Percentiles rank a stretch among this genome's conserved stretches.
Evolutionary conservation across 2,888 invertebrate species (phyloP).

Genomic region (Ernsta delagoae): DNA sequence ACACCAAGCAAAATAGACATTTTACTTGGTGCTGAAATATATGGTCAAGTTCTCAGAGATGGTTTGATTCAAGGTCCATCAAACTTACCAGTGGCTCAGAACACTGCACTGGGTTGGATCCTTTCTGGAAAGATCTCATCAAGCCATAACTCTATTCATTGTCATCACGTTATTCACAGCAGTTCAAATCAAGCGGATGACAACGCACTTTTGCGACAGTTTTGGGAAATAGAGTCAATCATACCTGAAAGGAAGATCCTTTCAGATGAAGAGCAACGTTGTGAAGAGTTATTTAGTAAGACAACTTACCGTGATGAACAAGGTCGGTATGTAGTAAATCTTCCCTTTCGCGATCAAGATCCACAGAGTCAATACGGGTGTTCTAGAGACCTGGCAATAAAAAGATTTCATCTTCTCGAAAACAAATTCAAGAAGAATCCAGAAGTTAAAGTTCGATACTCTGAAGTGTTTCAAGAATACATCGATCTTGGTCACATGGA

Average conservation of each 20-base stretch:
- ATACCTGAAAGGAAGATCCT: neutral
- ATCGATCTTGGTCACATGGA: constrained; percentile 6
- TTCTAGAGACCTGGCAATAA: constrained; percentile 3
- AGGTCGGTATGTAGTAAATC: constrained; percentile 10
- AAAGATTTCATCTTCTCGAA: constrained; percentile 2
- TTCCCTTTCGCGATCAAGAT: constrained; percentile 9
- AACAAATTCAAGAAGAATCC: constrained; percentile 5
- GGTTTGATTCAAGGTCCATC: neutral
- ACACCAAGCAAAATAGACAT: neutral
- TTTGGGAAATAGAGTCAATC: constrained; percentile 7
- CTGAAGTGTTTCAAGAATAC: neutral
- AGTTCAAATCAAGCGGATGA: constrained; percentile 6
- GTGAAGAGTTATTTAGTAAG: neutral
- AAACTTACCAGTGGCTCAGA: neutral
- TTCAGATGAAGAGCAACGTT: neutral
- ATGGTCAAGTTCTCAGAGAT: constrained; percentile 1
- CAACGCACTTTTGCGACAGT: neutral
- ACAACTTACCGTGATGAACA: neutral
- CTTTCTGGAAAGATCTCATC: neutral
- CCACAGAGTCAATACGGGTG: constrained; percentile 7
- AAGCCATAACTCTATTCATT: neutral
- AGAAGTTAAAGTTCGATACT: neutral
- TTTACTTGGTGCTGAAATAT: constrained; percentile 5
- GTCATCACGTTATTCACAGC: neutral
- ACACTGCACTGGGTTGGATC: neutral